These are phyloP conservation scores for Platichthys stellatus DNA, from an alignment of 2,113 vertebrate species.

Conservation along the genomic window DNA sequence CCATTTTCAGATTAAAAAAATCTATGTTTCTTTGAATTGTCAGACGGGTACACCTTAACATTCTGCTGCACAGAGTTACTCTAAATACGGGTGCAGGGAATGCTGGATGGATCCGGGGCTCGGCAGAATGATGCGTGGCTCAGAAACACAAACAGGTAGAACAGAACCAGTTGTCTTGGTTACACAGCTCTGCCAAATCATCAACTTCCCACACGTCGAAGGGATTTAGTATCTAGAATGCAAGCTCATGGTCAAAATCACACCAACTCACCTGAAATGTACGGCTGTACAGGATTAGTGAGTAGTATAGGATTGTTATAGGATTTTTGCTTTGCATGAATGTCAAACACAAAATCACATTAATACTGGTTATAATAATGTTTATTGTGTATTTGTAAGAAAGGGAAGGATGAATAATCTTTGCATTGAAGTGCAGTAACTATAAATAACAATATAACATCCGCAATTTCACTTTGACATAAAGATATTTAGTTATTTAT, in stretches of 20 bases:
- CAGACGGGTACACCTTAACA: background rate
- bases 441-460: too few species aligned
- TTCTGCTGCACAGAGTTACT: too few species aligned
- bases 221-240: background rate
- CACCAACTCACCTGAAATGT: background rate
- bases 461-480: too few species aligned
- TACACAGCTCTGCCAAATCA: background rate
- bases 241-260: background rate
- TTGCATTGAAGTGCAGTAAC: background rate
- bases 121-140: background rate
- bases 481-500: too few species aligned
- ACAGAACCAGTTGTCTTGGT: constrained; percentile 1
- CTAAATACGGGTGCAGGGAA: background rate
- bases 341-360: background rate
- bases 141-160: background rate
- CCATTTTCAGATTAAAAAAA: background rate
- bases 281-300: background rate
- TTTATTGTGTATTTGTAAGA: background rate
- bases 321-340: background rate
- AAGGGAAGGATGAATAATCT: background rate
- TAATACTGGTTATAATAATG: background rate
- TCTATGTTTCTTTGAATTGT: background rate
- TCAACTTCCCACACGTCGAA: background rate
- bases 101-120: background rate
- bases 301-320: background rate